Evolutionary conservation across 2,797 vertebrate species (phyloP).

Genomic region (Trichosurus vulpecula): DNA sequence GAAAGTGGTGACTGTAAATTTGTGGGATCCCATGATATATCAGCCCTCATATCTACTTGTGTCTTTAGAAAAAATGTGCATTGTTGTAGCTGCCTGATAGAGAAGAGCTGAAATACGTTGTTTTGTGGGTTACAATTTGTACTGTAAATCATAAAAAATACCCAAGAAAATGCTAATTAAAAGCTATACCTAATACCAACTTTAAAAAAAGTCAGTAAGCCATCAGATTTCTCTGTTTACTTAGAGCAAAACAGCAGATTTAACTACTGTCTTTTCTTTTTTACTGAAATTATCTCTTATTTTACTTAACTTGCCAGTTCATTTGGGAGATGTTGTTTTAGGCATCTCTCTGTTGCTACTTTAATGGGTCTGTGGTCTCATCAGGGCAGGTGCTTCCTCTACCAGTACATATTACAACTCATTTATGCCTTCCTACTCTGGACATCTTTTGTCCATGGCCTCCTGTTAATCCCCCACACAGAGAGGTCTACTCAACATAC

Average conservation of each 20-base stretch:
- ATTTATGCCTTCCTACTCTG: not conserved
- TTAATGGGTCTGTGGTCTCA: not conserved
- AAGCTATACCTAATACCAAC: not conserved
- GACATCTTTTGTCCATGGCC: not conserved
- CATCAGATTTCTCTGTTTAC: not conserved
- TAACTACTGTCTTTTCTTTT: constrained; percentile 16
- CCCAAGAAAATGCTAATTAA: not conserved
- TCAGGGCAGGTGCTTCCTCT: not conserved
- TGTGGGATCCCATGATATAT: not conserved
- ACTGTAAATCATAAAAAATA: constrained; percentile 16
- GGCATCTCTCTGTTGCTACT: not conserved
- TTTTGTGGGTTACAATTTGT: constrained; percentile 32
- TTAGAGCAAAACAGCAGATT: not conserved
- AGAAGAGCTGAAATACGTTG: constrained; percentile 13
- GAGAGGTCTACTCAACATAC: not conserved
- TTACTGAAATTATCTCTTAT: not conserved
- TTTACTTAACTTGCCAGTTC: constrained; percentile 1
- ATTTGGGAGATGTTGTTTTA: not conserved
- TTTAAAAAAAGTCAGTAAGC: constrained; percentile 7
- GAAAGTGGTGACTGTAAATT: constrained; percentile 48
- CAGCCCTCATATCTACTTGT: not conserved
- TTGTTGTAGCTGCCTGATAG: not conserved
- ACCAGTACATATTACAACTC: not conserved
- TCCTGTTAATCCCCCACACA: not conserved
- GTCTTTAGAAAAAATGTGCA: constrained; percentile 7